phyloP scores from a whole-genome alignment of 2,888 invertebrate genomes.

The Plutella xylostella region DNA sequence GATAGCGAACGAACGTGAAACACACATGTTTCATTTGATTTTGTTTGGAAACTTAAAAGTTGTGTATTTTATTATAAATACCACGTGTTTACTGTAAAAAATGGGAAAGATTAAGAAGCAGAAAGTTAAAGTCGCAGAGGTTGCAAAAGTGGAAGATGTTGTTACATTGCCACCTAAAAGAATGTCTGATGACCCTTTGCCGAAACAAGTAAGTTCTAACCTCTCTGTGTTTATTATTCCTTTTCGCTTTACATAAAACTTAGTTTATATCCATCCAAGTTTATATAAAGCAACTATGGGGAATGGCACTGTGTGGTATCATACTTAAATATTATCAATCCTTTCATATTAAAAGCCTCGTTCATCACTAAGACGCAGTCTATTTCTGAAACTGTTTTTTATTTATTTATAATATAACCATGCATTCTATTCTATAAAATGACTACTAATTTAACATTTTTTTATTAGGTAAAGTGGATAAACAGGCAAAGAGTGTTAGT shows the following conservation, averaged over 20 bases:
- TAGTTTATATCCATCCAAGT: not conserved
- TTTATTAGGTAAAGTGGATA: slow-evolving; percentile 84
- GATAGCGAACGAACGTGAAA: too few relatives aligned
- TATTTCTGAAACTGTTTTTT: too few relatives aligned
- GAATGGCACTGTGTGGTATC: too few relatives aligned
- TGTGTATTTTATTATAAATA: too few relatives aligned
- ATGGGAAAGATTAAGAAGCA: slow-evolving; percentile 54
- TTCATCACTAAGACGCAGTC: too few relatives aligned
- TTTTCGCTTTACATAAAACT: not conserved
- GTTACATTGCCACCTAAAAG: slow-evolving; percentile 67
- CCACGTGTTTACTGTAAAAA: slow-evolving; percentile 17
- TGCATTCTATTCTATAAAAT: not conserved
- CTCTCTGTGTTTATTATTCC: not conserved
- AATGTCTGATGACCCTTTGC: slow-evolving; percentile 77
- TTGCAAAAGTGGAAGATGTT: slow-evolving; percentile 44
- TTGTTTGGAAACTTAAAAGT: too few relatives aligned
- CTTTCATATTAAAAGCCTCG: too few relatives aligned
- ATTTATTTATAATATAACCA: not conserved
- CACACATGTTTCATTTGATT: too few relatives aligned
- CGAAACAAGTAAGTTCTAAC: slow-evolving; percentile 72
- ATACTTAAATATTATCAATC: too few relatives aligned
- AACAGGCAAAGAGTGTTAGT: slow-evolving; percentile 94
- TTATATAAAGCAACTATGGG: too few relatives aligned
- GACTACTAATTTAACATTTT: too few relatives aligned
- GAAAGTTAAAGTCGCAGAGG: slow-evolving; percentile 34